A percentile compares a stretch with the other conserved stretches of the same genome.
These are phyloP conservation scores for Leptatherina wallacei DNA, from an alignment of 2,797 vertebrate genomes.

Conservation along the genomic window DNA sequence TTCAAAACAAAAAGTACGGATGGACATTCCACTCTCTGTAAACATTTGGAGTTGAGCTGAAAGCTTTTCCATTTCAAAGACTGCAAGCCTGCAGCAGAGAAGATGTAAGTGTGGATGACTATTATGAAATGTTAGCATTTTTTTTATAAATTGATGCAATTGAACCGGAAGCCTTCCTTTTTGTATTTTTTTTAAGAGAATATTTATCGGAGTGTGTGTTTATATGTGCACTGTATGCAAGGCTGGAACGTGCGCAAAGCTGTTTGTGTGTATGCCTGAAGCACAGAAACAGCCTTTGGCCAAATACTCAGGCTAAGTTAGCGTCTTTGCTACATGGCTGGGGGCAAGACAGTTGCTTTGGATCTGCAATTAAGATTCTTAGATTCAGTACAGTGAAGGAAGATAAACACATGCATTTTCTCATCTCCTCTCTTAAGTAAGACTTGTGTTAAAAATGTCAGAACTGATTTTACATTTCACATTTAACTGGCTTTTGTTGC, in stretches of 20 bases:
- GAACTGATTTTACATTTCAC: conserved; percentile 21
- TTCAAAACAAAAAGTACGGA: conserved; percentile 59
- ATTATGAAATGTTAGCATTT: conserved; percentile 41
- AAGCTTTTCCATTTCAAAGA: conserved; percentile 73
- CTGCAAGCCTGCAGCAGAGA: conserved; percentile 15
- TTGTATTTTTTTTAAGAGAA: conserved; percentile 17
- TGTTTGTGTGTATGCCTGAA: conserved; percentile 34
- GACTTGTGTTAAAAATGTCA: conserved; percentile 12
- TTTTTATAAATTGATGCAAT: conserved; percentile 31
- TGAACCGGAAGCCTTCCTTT: conserved; percentile 24
- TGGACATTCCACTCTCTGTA: conserved; percentile 48
- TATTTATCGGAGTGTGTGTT: conserved; percentile 14
- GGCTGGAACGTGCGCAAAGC: conserved; percentile 7
- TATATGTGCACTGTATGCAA: conserved; percentile 10
- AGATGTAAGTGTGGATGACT: conserved; percentile 35
- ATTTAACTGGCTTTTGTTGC: conserved; percentile 13
- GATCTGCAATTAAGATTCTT: conserved; percentile 45
- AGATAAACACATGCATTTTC: conserved; percentile 16
- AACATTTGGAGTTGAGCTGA: conserved; percentile 64
- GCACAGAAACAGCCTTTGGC: conserved; percentile 57
- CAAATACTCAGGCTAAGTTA: conserved; percentile 44
- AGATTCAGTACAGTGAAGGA: conserved; percentile 11
- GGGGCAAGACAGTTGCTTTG: conserved; percentile 25
- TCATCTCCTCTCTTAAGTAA: conserved; percentile 4
- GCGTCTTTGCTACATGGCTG: conserved; percentile 28